Evolutionary conservation across 2,113 vertebrate species (phyloP).

Genomic region (Neolamprologus ventralis): DNA sequence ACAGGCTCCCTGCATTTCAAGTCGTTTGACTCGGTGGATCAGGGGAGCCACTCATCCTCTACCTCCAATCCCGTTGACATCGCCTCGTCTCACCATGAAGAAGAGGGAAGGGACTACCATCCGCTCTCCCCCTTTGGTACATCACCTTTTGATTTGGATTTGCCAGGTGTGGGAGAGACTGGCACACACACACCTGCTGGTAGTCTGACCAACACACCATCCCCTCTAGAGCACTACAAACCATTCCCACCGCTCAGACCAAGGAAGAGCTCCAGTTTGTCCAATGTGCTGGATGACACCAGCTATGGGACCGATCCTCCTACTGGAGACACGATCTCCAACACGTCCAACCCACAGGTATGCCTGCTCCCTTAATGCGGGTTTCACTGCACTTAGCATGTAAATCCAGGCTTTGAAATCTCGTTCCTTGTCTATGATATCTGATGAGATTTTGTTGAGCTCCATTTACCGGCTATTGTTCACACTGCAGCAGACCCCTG

Average conservation of each 20-base stretch:
- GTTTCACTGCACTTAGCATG: not conserved
- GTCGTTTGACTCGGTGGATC: conserved; percentile 80
- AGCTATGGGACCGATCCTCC: conserved; percentile 80
- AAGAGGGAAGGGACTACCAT: conserved; percentile 74
- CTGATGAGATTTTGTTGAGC: not conserved
- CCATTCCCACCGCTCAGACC: conserved; percentile 72
- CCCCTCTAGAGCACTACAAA: conserved; percentile 79
- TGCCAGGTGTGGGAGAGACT: conserved; percentile 40
- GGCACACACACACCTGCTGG: conserved; percentile 66
- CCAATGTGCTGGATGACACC: conserved; percentile 88
- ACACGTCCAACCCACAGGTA: conserved; percentile 93
- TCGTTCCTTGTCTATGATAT: not conserved
- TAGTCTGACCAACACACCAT: conserved; percentile 81
- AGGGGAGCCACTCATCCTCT: conserved; percentile 74
- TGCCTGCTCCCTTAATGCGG: not conserved
- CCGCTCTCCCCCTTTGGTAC: conserved; percentile 82
- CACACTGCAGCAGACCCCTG: conserved; percentile 79
- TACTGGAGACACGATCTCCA: conserved; percentile 83
- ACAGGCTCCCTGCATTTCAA: conserved; percentile 70
- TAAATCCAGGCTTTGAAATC: not conserved
- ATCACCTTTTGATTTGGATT: conserved; percentile 80
- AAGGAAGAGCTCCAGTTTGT: conserved; percentile 92
- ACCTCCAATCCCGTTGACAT: conserved; percentile 72
- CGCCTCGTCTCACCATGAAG: conserved; percentile 21
- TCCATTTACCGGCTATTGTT: not conserved